Conservation (phyloP, 2,797 vertebrate species). For the Esox masquinongy region DNA sequence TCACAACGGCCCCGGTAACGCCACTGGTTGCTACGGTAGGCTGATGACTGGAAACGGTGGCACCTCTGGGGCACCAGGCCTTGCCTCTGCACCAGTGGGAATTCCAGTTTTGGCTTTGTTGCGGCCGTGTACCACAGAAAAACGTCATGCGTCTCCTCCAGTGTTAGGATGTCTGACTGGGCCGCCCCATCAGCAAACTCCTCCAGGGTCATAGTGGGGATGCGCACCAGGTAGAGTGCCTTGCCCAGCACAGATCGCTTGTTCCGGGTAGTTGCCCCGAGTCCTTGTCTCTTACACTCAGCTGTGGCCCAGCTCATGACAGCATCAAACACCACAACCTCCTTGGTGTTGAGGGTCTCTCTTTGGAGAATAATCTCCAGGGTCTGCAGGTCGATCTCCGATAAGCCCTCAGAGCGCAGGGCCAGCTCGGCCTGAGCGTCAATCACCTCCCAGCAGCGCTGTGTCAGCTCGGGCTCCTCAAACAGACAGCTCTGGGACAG, state of each 20-base stretch:
- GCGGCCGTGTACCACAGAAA: conserved; percentile 98
- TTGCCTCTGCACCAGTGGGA: conserved; percentile 80
- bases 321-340: conserved; percentile 90
- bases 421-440: conserved; percentile 97
- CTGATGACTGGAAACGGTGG: conserved; percentile 93
- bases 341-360: conserved; percentile 92
- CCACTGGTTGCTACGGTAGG: conserved; percentile 98
- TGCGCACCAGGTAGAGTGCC: conserved; percentile 88
- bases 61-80: conserved; percentile 87
- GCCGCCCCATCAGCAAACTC: conserved; percentile 95
- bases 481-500: conserved; percentile 96
- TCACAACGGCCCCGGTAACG: conserved; percentile 95
- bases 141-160: conserved; percentile 91
- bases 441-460: conserved; percentile 98
- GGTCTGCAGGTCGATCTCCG: conserved; percentile 90
- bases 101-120: conserved; percentile 89
- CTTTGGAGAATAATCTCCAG: conserved; percentile 89
- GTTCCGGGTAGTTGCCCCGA: conserved; percentile 78
- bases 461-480: conserved; percentile 92
- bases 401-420: conserved; percentile 91
- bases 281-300: conserved; percentile 87
- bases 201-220: conserved; percentile 92
- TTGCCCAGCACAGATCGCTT: conserved; percentile 85
- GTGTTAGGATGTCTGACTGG: conserved; percentile 91
- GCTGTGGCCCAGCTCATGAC: conserved; percentile 90